phyloP scores from a whole-genome alignment of 2,113 vertebrate genomes.

The Polypterus senegalus region DNA sequence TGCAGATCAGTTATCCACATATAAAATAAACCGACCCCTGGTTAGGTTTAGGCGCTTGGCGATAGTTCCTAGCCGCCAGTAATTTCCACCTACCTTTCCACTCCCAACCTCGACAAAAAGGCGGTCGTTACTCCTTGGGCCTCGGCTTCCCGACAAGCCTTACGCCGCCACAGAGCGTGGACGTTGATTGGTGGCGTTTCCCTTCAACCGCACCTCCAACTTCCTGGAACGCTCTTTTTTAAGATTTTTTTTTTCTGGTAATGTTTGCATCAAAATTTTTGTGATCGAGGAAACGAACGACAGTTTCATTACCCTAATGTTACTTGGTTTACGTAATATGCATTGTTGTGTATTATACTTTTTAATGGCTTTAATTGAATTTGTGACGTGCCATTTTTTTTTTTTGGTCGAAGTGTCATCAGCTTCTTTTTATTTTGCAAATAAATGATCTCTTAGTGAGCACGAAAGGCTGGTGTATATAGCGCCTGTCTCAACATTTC shows the following conservation, averaged over 20 bases:
- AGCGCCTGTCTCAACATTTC: too few relatives aligned
- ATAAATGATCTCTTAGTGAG: too few relatives aligned
- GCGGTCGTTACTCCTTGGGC: slow-evolving; percentile 43
- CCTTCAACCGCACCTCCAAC: slow-evolving; percentile 22
- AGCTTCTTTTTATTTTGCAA: too few relatives aligned
- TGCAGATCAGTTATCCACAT: too few relatives aligned
- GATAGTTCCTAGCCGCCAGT: slow-evolving; percentile 26
- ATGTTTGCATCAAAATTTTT: not conserved
- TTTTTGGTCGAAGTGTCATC: too few relatives aligned
- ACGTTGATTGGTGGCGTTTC: slow-evolving; percentile 40
- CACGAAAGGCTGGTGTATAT: too few relatives aligned
- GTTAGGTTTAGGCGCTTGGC: slow-evolving; percentile 16
- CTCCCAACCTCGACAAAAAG: slow-evolving; percentile 44
- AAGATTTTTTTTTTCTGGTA: not conserved
- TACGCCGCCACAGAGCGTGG: slow-evolving; percentile 24
- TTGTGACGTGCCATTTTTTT: too few relatives aligned
- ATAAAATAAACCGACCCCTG: slow-evolving; percentile 30
- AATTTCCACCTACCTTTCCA: slow-evolving; percentile 32
- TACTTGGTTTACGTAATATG: too few relatives aligned
- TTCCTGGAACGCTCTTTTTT: slow-evolving; percentile 1
- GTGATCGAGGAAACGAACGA: too few relatives aligned
- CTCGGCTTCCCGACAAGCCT: slow-evolving; percentile 51
- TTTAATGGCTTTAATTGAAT: too few relatives aligned
- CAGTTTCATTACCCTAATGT: too few relatives aligned
- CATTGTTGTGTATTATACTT: too few relatives aligned